Evolutionary conservation across 2,797 vertebrate species (phyloP).

Genomic region (Sarcoramphus papa): DNA sequence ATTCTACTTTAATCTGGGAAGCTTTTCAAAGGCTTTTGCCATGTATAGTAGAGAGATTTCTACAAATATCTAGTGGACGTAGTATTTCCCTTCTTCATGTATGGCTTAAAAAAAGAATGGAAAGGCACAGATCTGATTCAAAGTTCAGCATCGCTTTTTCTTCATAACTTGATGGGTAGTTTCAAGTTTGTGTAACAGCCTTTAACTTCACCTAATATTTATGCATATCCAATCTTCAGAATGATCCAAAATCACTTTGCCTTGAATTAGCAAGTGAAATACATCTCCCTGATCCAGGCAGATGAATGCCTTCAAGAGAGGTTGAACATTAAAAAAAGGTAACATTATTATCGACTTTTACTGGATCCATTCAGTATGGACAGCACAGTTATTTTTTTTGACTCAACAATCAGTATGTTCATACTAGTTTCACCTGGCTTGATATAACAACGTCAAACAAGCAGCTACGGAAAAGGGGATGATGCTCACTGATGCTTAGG

Average conservation of each 20-base stretch:
- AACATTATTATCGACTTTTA: not conserved
- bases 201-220: not conserved
- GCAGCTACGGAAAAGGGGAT: not conserved
- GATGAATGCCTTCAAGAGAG: not conserved
- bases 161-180: not conserved
- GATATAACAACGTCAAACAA: not conserved
- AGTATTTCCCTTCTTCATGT: not conserved
- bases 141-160: not conserved
- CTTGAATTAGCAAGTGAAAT: not conserved
- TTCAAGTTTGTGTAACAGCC: not conserved
- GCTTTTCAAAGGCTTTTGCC: not conserved
- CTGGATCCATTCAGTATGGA: not conserved
- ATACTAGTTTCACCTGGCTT: not conserved
- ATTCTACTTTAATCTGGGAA: not conserved
- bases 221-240: not conserved
- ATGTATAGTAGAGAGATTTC: not conserved
- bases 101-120: not conserved
- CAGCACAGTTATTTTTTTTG: not conserved
- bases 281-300: not conserved
- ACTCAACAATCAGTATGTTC: not conserved
- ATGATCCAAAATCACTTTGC: not conserved
- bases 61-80: not conserved
- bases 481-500: not conserved
- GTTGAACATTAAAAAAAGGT: not conserved
- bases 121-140: not conserved